Percentiles rank a stretch among this genome's conserved stretches.
These are phyloP conservation scores for Perognathus longimembris DNA, from an alignment of 2,113 vertebrate genomes.

Conservation along the genomic window DNA sequence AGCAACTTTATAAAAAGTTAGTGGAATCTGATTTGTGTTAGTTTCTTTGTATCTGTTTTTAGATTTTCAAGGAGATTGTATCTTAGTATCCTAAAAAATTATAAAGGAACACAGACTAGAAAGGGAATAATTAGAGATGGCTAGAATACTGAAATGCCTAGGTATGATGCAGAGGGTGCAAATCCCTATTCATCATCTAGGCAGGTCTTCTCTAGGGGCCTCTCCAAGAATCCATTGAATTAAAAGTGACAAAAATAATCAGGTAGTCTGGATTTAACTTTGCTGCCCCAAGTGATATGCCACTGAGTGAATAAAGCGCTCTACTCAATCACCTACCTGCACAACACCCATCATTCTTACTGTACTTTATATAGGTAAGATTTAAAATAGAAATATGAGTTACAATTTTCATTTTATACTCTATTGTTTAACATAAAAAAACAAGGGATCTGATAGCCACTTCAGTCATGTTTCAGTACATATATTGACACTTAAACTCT, in stretches of 20 bases:
- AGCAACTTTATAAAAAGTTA: constrained; percentile 60
- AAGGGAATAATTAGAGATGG: constrained; percentile 50
- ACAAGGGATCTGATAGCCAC: not conserved
- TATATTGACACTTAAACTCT: not conserved
- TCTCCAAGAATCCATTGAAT: constrained; percentile 31
- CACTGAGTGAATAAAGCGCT: constrained; percentile 58
- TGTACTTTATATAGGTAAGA: constrained; percentile 16
- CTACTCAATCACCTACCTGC: constrained; percentile 62
- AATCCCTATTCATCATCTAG: constrained; percentile 31
- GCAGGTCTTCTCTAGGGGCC: constrained; percentile 17
- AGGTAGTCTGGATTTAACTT: constrained; percentile 51
- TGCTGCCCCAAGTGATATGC: constrained; percentile 20
- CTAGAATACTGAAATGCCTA: constrained; percentile 32
- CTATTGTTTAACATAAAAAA: not conserved
- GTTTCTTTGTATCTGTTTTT: constrained; percentile 2
- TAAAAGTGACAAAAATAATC: constrained; percentile 67
- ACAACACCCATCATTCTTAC: not conserved
- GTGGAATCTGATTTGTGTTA: constrained; percentile 45
- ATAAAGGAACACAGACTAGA: constrained; percentile 40
- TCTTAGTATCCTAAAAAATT: constrained; percentile 26
- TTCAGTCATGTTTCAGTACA: not conserved
- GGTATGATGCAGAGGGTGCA: not conserved
- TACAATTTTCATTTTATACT: not conserved
- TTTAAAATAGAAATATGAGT: not conserved
- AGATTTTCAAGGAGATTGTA: constrained; percentile 40